Evolutionary conservation across 2,888 invertebrate species (phyloP), one percentile per base, ranked within the genome.

Genomic region (Hololepta plana): DNA sequence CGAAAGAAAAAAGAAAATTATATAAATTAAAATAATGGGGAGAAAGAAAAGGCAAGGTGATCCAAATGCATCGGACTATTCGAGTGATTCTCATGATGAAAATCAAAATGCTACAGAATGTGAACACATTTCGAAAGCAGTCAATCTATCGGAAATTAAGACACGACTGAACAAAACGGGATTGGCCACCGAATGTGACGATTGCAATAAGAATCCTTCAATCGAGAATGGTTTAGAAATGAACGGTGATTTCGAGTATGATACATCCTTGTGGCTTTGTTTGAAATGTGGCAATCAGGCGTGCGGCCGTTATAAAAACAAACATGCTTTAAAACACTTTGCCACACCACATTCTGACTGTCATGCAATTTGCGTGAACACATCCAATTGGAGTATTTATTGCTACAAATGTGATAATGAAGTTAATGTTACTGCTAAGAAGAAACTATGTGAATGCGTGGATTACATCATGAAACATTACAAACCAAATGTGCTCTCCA

Each of bases 391-490:
- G 67, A 66, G 61, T 30, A 62, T 81, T 13, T 81, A 77, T 67
- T 87, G 85, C 55, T 81, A 80, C 45, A 63, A 63, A 28, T 87
- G 85, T 54, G 70, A 76, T 44, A 64, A 62, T 39, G 72, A 75
- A 52, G 62, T 84, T 9, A 62, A 62, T 28, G 51, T 66, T 6
- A 55, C 61, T 2, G 55, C 60, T 46, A 35, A 65, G 23, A 72
- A 72, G 48, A 72, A 72, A 47, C 58, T 87, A 2, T 59, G 67
- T 22, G 80, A 82, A 44, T 71, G 25, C 26, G 29, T 33, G 13
- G 35, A 35, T 20, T 36, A 33, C 15, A 12, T 36, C 10, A 35
- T 28, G 23, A 33, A 32, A 23, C 14, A 15, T 15, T 23, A 4
- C 6, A 13, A 23, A 12, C 13, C 23, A 4, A 15, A n/a, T 10